Evolutionary conservation across 2,888 invertebrate genomes (phyloP), one percentile per base, ranked within the genome.

Genomic region (Lamproptera curius): DNA sequence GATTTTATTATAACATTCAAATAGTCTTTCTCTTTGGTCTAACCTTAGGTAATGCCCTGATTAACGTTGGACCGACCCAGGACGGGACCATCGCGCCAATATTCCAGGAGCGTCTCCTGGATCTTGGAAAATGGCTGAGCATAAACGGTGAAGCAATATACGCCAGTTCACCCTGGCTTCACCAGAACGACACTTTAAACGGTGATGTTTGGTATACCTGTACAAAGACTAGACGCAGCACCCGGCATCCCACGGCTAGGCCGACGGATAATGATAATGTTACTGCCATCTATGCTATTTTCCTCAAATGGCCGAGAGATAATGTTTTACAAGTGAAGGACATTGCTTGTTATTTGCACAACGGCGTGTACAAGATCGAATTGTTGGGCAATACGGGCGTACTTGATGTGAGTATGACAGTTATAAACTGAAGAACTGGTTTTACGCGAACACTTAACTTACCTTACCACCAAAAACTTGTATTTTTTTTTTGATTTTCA

Each of bases 81-180:
- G 95, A 96, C 61, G 97, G 97, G 2, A 92, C 92, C 4, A 97
- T 98, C 55, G 75, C 90, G 2, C 94, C 95, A 0, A 93, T 97
- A 66, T 97, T 93, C 77, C 93, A 97, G 83, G 96, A 97, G 67
- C 90, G 97, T 36, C 83, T 97, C 0, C 75, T 90, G 9, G 89
- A 92, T 57, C 89, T 97, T 58, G 97, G 97, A 1, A 60, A 79
- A 11, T 97, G 97, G 97, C 79, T 98, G 10, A 65, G 76, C 1
- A 78, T 91, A n/a, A 97, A 97, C 63, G 97, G 97, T 0, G 95
- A 96, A 67, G 96, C 95, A 0, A 95, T 97, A 57, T 97, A 96
- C 66, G 83, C 79, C 2, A 91, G 92, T 1, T 89, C 83, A 3
- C 96, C 97, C 0, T 97, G 97, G 96, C 72, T 67, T 0, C 80